phyloP scores from a whole-genome alignment of 2,797 vertebrate genomes.

The Pipistrellus pipistrellus region DNA sequence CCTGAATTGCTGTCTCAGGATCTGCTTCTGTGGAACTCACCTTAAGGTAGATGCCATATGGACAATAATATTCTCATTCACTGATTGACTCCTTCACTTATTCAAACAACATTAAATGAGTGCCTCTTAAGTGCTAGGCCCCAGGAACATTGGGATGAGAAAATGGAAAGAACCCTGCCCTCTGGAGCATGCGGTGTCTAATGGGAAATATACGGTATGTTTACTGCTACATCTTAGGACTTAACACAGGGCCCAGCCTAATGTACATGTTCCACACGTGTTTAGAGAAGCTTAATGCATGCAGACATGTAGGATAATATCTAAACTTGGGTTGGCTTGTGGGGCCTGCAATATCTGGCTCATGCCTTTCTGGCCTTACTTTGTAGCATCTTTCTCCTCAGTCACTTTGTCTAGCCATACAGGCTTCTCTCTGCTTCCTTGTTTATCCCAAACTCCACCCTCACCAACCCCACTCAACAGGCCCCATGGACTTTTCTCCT shows the following conservation, averaged over 20 bases:
- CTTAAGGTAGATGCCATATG: neutral
- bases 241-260: neutral
- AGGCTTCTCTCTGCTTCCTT: neutral
- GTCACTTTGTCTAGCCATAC: neutral
- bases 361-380: neutral
- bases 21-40: neutral
- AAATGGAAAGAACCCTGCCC: neutral
- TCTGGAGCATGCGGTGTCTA: neutral
- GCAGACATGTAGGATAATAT: neutral
- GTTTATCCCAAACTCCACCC: neutral
- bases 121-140: neutral
- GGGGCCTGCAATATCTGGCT: neutral
- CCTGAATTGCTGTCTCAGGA: neutral
- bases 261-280: rapidly evolving
- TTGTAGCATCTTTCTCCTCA: neutral
- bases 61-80: neutral
- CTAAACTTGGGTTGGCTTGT: neutral
- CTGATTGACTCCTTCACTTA: neutral
- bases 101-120: neutral
- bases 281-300: neutral
- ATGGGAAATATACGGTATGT: neutral
- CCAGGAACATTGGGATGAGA: neutral
- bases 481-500: neutral
- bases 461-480: neutral
- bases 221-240: neutral